Evolutionary conservation across 2,113 vertebrate genomes (phyloP), one percentile per base, ranked within the genome.

Genomic region (Callocephalon fimbriatum): DNA sequence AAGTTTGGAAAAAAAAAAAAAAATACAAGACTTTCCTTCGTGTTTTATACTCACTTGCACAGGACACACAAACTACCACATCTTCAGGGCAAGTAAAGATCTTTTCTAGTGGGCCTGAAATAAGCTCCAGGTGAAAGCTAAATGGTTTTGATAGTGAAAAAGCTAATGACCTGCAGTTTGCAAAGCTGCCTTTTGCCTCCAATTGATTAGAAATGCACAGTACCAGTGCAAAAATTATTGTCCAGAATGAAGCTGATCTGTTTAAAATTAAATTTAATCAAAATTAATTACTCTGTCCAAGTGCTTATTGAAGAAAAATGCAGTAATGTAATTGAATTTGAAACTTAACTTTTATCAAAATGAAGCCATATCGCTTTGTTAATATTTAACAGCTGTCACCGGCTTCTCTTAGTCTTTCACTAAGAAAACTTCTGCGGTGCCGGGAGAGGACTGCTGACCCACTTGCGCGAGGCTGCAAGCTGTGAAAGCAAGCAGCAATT

Each of bases 21-120:
- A n/a, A n/a, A n/a, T 32, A 5, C 10, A 47, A 31, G 0, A 23
- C 2, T 1, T 5, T 7, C 6, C 7, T 15, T 9, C 6, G 0
- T 0, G 1, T 8, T 16, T 10, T 1, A 2, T 0, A 3, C 0
- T 0, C 1, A 17, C 0, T 5, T 1, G 0, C 1, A 19, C 0
- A 42, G 0, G 4, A 19, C 4, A 62, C 0, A 15, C 0, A 48
- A 38, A 4, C 6, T 0, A 0, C 0, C 0, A 2, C 0, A 0
- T 0, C 0, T 2, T 1, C 0, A 0, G 0, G 2, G 2, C 16
- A 17, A 15, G 17, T 15, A 27, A 71, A 20, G 21, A 27, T 26
- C 4, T 40, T 91, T 91, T 19, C 53, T 10, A 81, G 13, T 2
- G 42, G 35, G 21, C 10, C 38, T 75, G 22, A 87, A 84, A 93